Conservation (phyloP, 2,888 invertebrate genomes). For the Caenorhabditis becei region DNA sequence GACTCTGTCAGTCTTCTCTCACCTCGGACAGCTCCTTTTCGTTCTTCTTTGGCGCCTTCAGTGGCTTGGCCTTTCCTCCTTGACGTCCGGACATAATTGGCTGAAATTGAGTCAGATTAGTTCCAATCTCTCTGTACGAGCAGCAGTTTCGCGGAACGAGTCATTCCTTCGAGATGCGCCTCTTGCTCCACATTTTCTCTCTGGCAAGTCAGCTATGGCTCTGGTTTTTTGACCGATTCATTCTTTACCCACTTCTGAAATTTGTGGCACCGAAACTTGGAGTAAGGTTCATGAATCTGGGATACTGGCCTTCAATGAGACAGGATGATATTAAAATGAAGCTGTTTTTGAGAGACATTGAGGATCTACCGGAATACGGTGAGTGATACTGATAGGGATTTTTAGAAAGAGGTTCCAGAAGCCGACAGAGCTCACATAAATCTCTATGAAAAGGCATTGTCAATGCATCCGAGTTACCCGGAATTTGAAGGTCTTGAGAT, state of each 20-base stretch:
- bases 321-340: constrained; percentile 9
- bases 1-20: background rate
- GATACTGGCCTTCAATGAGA: constrained; percentile 68
- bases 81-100: constrained; percentile 78
- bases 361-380: constrained; percentile 33
- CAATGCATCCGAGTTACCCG: constrained; percentile 71
- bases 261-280: constrained; percentile 63
- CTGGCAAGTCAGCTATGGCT: constrained; percentile 59
- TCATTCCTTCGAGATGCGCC: constrained; percentile 15
- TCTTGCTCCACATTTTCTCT: constrained; percentile 31
- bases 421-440: constrained; percentile 63
- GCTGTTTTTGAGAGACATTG: constrained; percentile 4
- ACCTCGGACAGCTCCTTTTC: constrained; percentile 75
- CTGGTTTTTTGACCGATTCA: constrained; percentile 72
- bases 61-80: constrained; percentile 80
- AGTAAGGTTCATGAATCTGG: constrained; percentile 74
- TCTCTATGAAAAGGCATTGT: constrained; percentile 76
- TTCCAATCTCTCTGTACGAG: too few species aligned
- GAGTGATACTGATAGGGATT: background rate
- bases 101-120: constrained; percentile 43
- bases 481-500: constrained; percentile 61
- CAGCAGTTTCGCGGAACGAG: background rate
- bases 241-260: constrained; percentile 73
- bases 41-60: constrained; percentile 79
- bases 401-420: constrained; percentile 34